Evolutionary conservation across 2,888 invertebrate species (phyloP).

Genomic region (Pyrochroa serraticornis): DNA sequence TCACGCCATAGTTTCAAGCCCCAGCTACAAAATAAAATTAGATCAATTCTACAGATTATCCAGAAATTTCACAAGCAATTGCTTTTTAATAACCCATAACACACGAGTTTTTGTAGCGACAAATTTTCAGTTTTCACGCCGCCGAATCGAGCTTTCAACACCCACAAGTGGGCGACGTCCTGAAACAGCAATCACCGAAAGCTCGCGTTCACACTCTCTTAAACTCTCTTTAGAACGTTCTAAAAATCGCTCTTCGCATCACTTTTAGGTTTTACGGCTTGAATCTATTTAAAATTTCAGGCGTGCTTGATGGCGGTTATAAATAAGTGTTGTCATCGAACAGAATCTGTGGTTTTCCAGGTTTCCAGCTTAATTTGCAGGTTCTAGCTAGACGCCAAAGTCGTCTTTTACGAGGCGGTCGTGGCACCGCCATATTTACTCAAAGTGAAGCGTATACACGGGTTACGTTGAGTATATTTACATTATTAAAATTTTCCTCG

Average conservation of each 20-base stretch:
- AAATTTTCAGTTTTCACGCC: conserved; percentile 2
- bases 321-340: too few species aligned
- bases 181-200: too few species aligned
- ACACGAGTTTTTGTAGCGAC: conserved; percentile 3
- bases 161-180: background rate
- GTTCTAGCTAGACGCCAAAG: background rate
- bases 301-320: too few species aligned
- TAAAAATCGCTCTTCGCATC: too few species aligned
- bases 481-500: conserved; percentile 47
- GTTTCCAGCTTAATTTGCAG: background rate
- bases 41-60: conserved; percentile 3
- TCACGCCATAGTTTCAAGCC: conserved; percentile 7
- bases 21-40: conserved; percentile 1
- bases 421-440: conserved; percentile 2
- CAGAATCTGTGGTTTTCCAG: conserved; percentile 1
- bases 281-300: too few species aligned
- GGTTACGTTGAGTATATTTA: conserved; percentile 26
- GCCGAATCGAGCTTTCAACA: background rate
- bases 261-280: too few species aligned
- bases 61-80: conserved; percentile 4
- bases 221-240: too few species aligned
- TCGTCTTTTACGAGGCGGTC: conserved; percentile 1
- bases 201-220: too few species aligned
- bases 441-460: background rate
- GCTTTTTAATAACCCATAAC: conserved; percentile 1